phyloP scores from a whole-genome alignment of 2,888 invertebrate genomes.

The Melinaea marsaeus region DNA sequence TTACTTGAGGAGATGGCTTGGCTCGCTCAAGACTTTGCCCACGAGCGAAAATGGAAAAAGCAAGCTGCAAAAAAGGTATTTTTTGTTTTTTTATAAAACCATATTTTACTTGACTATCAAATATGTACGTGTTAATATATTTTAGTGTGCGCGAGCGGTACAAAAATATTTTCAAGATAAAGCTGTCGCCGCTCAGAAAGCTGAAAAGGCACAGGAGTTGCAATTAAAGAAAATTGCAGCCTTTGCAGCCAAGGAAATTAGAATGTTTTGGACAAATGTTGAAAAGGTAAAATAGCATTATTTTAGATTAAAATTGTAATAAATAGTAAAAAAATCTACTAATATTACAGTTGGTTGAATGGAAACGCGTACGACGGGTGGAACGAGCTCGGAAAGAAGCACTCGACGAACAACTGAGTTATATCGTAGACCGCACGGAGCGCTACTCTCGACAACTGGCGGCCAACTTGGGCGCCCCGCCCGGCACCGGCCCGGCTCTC shows the following conservation, averaged over 20 bases:
- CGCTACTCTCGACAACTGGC: constrained; percentile 95
- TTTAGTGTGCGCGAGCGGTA: constrained; percentile 90
- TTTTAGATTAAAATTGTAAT: too few relatives aligned
- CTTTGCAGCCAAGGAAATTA: constrained; percentile 94
- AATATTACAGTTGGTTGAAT: constrained; percentile 86
- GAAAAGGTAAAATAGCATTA: constrained; percentile 83
- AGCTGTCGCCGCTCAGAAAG: constrained; percentile 91
- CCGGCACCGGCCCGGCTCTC: constrained; percentile 41
- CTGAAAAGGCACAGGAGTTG: constrained; percentile 93
- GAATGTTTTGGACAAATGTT: constrained; percentile 96
- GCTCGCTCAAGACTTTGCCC: constrained; percentile 98
- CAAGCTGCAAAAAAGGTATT: constrained; percentile 91
- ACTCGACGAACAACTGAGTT: constrained; percentile 96
- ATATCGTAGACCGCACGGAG: constrained; percentile 98
- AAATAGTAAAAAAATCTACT: not conserved
- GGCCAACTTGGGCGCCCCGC: constrained; percentile 81
- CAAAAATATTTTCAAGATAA: constrained; percentile 95
- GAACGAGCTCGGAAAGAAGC: constrained; percentile 97
- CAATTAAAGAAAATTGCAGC: constrained; percentile 91
- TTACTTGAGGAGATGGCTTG: constrained; percentile 99
- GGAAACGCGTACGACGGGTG: constrained; percentile 92
- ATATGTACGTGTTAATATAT: constrained; percentile 21
- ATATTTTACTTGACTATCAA: too few relatives aligned
- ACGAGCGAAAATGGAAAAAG: constrained; percentile 98
- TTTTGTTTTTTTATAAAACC: too few relatives aligned